These are phyloP conservation scores for Hormiphora californensis DNA, from an alignment of 37 sponge, comb jelly and placozoan genomes.

Conservation along the genomic window DNA sequence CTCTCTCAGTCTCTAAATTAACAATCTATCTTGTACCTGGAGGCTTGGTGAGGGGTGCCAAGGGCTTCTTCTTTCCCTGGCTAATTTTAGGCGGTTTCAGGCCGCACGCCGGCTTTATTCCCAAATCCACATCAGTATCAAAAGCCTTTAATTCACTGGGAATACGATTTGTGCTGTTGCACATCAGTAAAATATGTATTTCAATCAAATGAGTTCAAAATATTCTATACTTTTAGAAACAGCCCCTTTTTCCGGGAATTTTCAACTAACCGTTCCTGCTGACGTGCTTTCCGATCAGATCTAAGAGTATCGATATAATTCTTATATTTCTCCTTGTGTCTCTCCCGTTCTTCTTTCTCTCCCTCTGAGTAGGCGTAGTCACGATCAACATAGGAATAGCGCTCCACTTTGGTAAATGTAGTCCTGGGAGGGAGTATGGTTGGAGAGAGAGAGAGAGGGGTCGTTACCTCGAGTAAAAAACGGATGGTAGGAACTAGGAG, in stretches of 20 bases:
- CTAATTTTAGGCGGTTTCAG: slow-evolving; percentile 57
- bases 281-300: neutral
- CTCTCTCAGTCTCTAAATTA: no score
- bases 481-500: neutral
- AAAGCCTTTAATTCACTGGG: slow-evolving; percentile 22
- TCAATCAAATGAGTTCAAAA: no score
- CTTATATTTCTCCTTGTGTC: slow-evolving; percentile 57
- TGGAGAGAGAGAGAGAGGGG: neutral
- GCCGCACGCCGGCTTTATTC: slow-evolving; percentile 63
- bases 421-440: slow-evolving; percentile 54
- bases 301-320: slow-evolving; percentile 57
- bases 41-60: no score
- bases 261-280: neutral
- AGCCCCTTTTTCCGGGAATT: neutral
- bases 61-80: no score
- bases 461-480: neutral
- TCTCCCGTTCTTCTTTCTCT: slow-evolving; percentile 15
- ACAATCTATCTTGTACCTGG: no score
- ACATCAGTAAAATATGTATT: no score
- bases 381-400: slow-evolving; percentile 74
- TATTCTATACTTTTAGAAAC: no score
- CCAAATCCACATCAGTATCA: slow-evolving; percentile 59
- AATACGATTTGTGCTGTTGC: slow-evolving; percentile 41
- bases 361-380: slow-evolving; percentile 64
- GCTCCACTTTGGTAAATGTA: slow-evolving; percentile 60